Evolutionary conservation across 2,113 vertebrate species (phyloP).

Genomic region (Chloebia gouldiae): DNA sequence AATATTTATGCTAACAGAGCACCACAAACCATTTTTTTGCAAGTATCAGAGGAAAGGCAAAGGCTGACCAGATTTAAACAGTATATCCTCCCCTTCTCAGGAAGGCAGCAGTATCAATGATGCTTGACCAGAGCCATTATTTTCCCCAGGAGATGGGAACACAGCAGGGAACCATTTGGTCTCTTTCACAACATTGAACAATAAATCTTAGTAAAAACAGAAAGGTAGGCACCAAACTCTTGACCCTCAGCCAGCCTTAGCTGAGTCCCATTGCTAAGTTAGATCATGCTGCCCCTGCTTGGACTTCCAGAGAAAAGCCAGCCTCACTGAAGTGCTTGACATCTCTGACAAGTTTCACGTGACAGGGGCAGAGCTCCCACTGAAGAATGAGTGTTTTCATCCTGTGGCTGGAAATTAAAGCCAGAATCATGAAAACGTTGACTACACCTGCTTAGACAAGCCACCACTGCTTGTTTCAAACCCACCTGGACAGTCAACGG

Average conservation of each 20-base stretch:
- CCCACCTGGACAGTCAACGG: not conserved
- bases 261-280: not conserved
- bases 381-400: not conserved
- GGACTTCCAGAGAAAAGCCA: not conserved
- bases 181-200: not conserved
- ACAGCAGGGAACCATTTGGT: not conserved
- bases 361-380: not conserved
- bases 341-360: not conserved
- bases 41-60: slow-evolving; percentile 3
- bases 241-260: not conserved
- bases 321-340: not conserved
- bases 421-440: accelerated
- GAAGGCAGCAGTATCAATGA: slow-evolving; percentile 1
- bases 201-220: not conserved
- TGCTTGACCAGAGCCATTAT: not conserved
- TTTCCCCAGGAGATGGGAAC: not conserved
- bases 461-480: not conserved
- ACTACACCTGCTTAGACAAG: not conserved
- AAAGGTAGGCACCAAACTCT: slow-evolving; percentile 9
- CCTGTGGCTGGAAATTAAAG: not conserved
- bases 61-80: not conserved
- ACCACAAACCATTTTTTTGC: not conserved
- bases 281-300: not conserved
- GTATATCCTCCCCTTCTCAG: not conserved
- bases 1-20: not conserved